Evolutionary conservation across 2,888 invertebrate species (phyloP).

Genomic region (Pterobdella sp.): DNA sequence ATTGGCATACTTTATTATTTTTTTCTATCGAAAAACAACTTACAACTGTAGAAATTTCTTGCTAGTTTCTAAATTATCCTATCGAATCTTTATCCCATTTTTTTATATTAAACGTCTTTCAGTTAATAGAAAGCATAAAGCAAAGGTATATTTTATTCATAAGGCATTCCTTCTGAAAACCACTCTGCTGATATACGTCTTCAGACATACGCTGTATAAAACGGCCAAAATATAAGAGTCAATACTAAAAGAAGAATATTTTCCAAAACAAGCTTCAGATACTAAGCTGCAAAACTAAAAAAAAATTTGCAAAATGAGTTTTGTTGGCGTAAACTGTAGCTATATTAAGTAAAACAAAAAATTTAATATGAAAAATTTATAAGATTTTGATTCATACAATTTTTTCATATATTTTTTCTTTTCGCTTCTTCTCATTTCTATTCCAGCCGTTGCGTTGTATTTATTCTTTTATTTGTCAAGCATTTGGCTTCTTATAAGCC

Average conservation of each 20-base stretch:
- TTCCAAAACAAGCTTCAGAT: too few species aligned
- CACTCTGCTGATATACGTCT: not conserved
- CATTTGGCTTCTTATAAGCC: not conserved
- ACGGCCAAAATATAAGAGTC: too few species aligned
- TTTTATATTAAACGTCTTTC: not conserved
- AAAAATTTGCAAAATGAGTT: too few species aligned
- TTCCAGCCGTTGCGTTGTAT: not conserved
- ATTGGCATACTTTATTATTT: too few species aligned
- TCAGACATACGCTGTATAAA: not conserved
- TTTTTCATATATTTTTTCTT: not conserved
- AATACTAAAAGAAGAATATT: too few species aligned
- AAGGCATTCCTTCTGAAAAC: not conserved
- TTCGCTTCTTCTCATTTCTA: not conserved
- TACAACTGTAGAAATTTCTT: too few species aligned
- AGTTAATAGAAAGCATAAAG: not conserved
- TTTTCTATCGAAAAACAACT: too few species aligned
- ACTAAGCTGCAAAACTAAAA: not conserved
- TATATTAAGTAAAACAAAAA: not conserved
- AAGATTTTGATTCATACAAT: not conserved
- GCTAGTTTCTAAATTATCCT: too few species aligned
- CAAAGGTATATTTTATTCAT: not conserved
- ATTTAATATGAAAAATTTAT: not conserved
- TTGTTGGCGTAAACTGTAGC: not conserved
- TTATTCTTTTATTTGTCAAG: constrained; percentile 1
- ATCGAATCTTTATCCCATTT: not conserved